phyloP scores from a whole-genome alignment of 2,113 vertebrate species.

The Aepyceros melampus region DNA sequence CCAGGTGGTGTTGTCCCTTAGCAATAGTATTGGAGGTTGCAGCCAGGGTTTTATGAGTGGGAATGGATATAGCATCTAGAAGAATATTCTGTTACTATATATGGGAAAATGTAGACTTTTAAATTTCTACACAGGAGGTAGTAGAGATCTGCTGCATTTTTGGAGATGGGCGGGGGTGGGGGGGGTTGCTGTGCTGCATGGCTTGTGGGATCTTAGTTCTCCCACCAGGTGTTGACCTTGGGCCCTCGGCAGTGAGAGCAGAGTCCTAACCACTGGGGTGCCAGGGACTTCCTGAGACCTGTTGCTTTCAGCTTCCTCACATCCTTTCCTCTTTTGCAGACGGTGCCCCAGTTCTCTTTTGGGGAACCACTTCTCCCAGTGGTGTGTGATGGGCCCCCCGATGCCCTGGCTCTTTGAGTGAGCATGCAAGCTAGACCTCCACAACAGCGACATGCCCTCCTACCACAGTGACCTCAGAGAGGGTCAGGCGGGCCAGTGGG shows the following conservation, averaged over 20 bases:
- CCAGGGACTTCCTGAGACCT: neutral
- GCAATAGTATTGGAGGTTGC: neutral
- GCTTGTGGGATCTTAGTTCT: neutral
- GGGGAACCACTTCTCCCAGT: neutral
- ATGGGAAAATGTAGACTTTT: neutral
- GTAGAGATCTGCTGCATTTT: neutral
- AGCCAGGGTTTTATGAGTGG: neutral
- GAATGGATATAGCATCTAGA: neutral
- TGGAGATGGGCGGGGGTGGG: accelerated
- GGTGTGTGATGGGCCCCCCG: neutral
- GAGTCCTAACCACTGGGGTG: neutral
- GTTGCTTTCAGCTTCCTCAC: neutral
- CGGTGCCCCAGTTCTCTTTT: neutral
- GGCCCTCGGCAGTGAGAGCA: neutral
- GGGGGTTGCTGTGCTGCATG: neutral
- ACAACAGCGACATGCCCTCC: neutral
- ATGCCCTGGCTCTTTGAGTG: neutral
- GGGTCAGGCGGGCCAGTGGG: neutral
- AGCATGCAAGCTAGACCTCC: neutral
- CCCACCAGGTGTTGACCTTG: neutral
- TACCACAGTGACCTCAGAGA: neutral
- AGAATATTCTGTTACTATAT: neutral
- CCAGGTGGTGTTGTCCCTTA: neutral
- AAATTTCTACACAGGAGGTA: neutral
- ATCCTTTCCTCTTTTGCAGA: neutral